Base-by-base conservation (phyloP, 2,113 vertebrate genomes). In the Sceloporus tristichus region DNA sequence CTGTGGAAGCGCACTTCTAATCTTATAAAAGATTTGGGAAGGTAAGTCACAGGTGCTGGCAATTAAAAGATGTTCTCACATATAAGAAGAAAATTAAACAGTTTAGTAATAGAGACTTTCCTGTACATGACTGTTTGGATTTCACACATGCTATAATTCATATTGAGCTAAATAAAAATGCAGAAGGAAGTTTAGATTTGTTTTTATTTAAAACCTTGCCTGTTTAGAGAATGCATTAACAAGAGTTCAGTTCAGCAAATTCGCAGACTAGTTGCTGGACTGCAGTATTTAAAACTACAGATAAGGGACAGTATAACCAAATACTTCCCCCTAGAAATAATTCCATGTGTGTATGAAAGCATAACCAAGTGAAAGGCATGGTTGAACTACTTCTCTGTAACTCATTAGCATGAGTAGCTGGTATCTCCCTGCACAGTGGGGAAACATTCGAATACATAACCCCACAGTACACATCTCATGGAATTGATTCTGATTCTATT, bases 41-140 rank as follows among this genome's bases (percentile, higher is more conserved):
- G 79, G 5, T 1, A 79, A 81, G 9, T 82, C 91, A 88, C 0
- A 85, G 42, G 27, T 73, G 21, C 42, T 90, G 84, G 84, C 75
- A 91, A 40, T 78, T 92, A 78, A 85, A 91, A 89, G 0, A 79
- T 40, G 82, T 38, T 74, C 71, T 89, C 11, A 78, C 34, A 89
- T 54, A 23, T 53, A 92, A 56, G 76, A 79, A 84, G 71, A 73
- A 38, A 90, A 85, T 84, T 23, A 34, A 79, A 42, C 10, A 85
- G 27, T 25, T 53, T 76, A 80, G 59, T 25, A 94, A 93, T 2
- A 5, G n/a, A 90, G 80, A 88, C 62, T 82, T 79, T 73, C 34
- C 59, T 2, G 87, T 77, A 78, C 38, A 40, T 27, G 5, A 85
- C n/a, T 66, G 34, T n/a, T 48, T 87, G 48, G 29, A 7, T 29